Percentiles rank a stretch among this genome's conserved stretches.
phyloP scores from a whole-genome alignment of 2,797 vertebrate species.

The Sebastes trivittatus region DNA sequence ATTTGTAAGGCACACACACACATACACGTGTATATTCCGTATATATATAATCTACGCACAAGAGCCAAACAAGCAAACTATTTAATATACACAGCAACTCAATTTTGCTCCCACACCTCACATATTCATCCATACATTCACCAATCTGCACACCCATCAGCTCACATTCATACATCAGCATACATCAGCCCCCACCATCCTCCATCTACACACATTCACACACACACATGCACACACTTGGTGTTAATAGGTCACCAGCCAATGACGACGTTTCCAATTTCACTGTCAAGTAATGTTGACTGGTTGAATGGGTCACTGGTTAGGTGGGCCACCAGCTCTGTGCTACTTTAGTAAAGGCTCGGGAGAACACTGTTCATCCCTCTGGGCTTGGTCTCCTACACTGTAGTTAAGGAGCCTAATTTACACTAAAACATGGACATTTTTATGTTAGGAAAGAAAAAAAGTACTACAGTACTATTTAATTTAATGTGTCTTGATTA shows the following conservation, averaged over 20 bases:
- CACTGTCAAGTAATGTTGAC: conserved; percentile 36
- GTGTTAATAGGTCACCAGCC: conserved; percentile 50
- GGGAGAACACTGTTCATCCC: not conserved
- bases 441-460: not conserved
- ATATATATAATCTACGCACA: not conserved
- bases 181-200: not conserved
- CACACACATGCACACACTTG: not conserved
- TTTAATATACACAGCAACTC: not conserved
- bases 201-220: conserved; percentile 5
- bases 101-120: not conserved
- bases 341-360: not conserved
- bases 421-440: not conserved
- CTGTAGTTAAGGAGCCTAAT: not conserved
- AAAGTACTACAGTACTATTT: not conserved
- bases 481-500: not conserved
- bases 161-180: not conserved
- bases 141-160: not conserved
- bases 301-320: conserved; percentile 49
- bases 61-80: not conserved
- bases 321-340: conserved; percentile 30
- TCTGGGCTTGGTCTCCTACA: not conserved
- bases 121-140: not conserved
- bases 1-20: conserved; percentile 30
- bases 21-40: not conserved
- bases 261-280: conserved; percentile 44